Base-by-base conservation (phyloP, 2,888 invertebrate genomes). In the Allolobophora icterica region DNA sequence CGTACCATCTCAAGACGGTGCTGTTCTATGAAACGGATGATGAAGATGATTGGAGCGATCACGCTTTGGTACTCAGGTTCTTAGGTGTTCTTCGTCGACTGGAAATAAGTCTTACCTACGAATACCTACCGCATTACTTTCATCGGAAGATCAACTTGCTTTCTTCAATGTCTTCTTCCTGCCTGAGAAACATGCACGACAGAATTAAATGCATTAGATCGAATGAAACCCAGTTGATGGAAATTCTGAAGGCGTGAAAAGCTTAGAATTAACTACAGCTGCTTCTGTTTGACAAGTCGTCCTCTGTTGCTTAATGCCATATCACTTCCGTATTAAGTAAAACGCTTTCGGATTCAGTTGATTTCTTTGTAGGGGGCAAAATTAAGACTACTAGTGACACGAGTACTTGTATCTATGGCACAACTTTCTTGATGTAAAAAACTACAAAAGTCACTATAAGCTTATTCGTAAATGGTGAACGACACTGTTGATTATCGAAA, bases 1-100 rank as follows among this genome's bases (percentile, higher is more conserved):
- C 87, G 5, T 90, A 90, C 33, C 45, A 84, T 84, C 19, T 90
- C n/a, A 90, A 90, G 30, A 90, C 87, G 34, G 90, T 40, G n/a
- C 45, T 90, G 3, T 42, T 90, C 42, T 34, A 42, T 42, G 89
- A 45, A 89, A 42, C 33, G 35, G 35, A 35, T 24, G 34, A 15
- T 24, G 87, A 87, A 33, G 13, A 24, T 35, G 87, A 87, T 24
- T 87, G 87, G 87, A 87, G 87, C 38, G 24, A 38, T 38, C 87
- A n/a, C 35, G 34, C 87, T 3, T 35, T 87, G 35, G 87, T 87
- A 0, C 87, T 35, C 6, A 87, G 87, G 17, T 87, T 87, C 87
- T 4, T 87, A 6, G 13, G 87, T 24, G 87, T 87, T 33, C 87
- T 87, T 87, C 33, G 87, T 19, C 34, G 87, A 24, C 87, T 87